Conservation (phyloP, 2,113 vertebrate genomes). For the Channa argus region DNA sequence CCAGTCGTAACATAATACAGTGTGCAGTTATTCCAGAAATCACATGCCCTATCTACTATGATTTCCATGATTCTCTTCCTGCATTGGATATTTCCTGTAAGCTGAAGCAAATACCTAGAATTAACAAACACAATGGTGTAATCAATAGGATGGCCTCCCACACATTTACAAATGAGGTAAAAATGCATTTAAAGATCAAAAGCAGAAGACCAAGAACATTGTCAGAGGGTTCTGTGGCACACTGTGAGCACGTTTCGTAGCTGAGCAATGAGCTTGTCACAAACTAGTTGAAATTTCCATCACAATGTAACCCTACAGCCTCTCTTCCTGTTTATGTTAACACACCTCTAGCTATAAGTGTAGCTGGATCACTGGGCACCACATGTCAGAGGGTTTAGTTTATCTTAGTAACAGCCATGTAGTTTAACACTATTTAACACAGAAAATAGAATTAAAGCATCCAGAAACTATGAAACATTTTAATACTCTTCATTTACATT, state of each 20-base stretch:
- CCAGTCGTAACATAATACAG: too few species aligned
- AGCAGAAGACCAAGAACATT: neutral
- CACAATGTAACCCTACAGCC: conserved; percentile 62
- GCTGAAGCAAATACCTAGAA: conserved; percentile 20
- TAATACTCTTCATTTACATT: neutral
- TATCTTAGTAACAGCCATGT: neutral
- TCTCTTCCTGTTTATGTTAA: conserved; percentile 69
- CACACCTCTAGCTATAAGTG: conserved; percentile 58
- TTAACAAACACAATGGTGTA: too few species aligned
- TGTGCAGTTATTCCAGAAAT: too few species aligned
- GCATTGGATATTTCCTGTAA: conserved; percentile 7
- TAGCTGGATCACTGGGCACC: conserved; percentile 39
- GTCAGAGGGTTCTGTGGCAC: conserved; percentile 10
- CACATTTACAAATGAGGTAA: conserved; percentile 2
- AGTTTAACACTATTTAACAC: neutral
- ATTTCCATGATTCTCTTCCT: neutral
- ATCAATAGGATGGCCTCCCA: neutral
- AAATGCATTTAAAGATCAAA: conserved; percentile 26
- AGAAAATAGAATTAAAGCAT: neutral
- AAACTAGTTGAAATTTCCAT: conserved; percentile 71
- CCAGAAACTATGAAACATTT: neutral
- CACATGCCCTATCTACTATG: too few species aligned
- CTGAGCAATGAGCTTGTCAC: conserved; percentile 35
- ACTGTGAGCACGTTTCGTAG: conserved; percentile 21
- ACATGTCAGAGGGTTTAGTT: conserved; percentile 51